Conservation (phyloP, 2,888 invertebrate species). For the Cheilosia variabilis region DNA sequence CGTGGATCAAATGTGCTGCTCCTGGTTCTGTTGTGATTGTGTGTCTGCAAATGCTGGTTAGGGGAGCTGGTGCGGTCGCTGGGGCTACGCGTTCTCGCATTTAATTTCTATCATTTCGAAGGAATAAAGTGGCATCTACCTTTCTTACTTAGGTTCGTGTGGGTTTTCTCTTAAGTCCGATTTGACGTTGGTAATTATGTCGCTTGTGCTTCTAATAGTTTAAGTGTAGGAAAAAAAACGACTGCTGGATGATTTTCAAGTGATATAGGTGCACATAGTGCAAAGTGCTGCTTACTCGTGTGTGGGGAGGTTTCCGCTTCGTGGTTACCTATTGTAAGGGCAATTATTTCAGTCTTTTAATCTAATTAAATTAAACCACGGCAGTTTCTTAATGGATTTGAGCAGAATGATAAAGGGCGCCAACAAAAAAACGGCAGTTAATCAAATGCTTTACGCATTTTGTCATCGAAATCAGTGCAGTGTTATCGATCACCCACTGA, state of each 20-base stretch:
- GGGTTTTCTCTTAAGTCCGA: conserved; percentile 36
- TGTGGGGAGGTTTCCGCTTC: neutral
- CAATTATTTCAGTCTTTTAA: conserved; percentile 55
- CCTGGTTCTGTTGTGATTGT: conserved; percentile 56
- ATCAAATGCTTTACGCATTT: neutral
- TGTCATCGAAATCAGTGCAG: too few species aligned
- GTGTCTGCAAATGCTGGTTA: conserved; percentile 39
- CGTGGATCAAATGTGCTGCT: conserved; percentile 71
- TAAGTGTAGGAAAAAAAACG: conserved; percentile 30
- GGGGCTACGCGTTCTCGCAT: conserved; percentile 50
- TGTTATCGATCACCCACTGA: too few species aligned
- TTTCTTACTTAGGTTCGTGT: conserved; percentile 27
- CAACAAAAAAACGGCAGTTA: neutral
- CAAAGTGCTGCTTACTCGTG: conserved; percentile 27
- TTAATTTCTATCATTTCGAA: conserved; percentile 73
- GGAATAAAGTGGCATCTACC: conserved; percentile 65
- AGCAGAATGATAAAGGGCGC: neutral
- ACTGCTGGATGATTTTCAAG: conserved; percentile 6
- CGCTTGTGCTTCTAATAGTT: conserved; percentile 59
- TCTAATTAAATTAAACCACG: conserved; percentile 56
- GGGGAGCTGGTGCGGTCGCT: conserved; percentile 1
- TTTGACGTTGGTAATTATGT: conserved; percentile 46
- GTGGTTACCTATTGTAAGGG: conserved; percentile 5
- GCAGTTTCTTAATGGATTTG: conserved; percentile 19
- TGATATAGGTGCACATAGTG: conserved; percentile 23